phyloP scores from a whole-genome alignment of 2,797 vertebrate species.

The Chloroceryle amazona region DNA sequence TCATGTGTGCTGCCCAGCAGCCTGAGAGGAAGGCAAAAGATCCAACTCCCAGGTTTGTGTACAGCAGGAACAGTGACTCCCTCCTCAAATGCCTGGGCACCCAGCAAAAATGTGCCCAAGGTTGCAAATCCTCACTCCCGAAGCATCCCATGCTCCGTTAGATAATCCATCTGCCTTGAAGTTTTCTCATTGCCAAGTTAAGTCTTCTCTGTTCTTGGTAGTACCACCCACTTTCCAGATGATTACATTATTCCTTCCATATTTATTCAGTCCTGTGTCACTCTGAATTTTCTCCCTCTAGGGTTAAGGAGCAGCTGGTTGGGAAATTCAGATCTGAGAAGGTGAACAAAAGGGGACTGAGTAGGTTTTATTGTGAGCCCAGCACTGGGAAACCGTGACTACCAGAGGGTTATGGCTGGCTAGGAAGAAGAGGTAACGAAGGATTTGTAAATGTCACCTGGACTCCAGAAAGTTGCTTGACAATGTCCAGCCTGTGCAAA shows the following conservation, averaged over 20 bases:
- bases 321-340: not conserved
- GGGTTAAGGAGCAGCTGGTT: not conserved
- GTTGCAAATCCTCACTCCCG: not conserved
- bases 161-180: not conserved
- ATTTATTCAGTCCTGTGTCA: not conserved
- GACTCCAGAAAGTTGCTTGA: not conserved
- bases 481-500: not conserved
- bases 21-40: not conserved
- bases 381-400: rapidly evolving
- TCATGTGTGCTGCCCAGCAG: not conserved
- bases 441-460: not conserved
- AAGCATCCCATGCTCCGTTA: not conserved
- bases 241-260: not conserved
- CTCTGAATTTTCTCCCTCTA: not conserved
- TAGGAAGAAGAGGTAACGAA: not conserved
- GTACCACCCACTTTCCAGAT: not conserved
- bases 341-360: not conserved
- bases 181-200: not conserved
- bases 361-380: not conserved
- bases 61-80: not conserved
- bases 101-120: not conserved
- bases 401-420: not conserved
- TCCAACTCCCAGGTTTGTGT: rapidly evolving
- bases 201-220: not conserved
- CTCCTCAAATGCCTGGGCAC: not conserved